Evolutionary conservation across 1,140 invertebrate genomes (phyloP).

Genomic region (Eriocheir sinensis): DNA sequence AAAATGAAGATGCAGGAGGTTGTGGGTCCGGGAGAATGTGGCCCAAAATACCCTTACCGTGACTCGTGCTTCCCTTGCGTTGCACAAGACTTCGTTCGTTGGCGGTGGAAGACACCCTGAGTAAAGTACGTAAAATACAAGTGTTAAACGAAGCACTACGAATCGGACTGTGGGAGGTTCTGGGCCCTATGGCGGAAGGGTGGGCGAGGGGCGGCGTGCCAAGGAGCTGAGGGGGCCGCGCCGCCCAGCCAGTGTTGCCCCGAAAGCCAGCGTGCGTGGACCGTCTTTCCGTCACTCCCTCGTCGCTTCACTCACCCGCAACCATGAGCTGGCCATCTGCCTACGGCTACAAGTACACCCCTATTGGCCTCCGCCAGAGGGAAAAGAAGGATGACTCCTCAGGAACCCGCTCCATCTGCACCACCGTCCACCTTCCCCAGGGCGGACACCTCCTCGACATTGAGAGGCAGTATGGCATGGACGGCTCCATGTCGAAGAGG

Average conservation of each 20-base stretch:
- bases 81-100: background rate
- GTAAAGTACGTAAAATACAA: background rate
- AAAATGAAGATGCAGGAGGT: background rate
- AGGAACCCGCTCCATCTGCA: slow-evolving; percentile 76
- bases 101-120: background rate
- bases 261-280: slow-evolving; percentile 70
- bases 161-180: slow-evolving; percentile 4
- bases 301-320: slow-evolving; percentile 55
- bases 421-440: slow-evolving; percentile 78
- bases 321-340: slow-evolving; percentile 78
- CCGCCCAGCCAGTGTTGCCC: slow-evolving; percentile 72
- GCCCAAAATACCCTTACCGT: slow-evolving; percentile 40
- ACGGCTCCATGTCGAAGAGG: slow-evolving; percentile 78
- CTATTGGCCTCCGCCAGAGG: slow-evolving; percentile 79
- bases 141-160: background rate
- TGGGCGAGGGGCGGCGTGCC: slow-evolving; percentile 48
- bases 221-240: slow-evolving; percentile 45
- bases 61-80: background rate
- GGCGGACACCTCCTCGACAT: slow-evolving; percentile 79
- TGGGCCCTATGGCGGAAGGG: background rate
- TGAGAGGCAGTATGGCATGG: slow-evolving; percentile 77
- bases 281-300: slow-evolving; percentile 52
- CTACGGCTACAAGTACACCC: slow-evolving; percentile 79
- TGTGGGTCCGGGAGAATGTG: background rate
- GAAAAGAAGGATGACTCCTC: slow-evolving; percentile 77